Evolutionary conservation across 2,113 vertebrate genomes (phyloP).

Genomic region (Chascanopsetta lugubris): DNA sequence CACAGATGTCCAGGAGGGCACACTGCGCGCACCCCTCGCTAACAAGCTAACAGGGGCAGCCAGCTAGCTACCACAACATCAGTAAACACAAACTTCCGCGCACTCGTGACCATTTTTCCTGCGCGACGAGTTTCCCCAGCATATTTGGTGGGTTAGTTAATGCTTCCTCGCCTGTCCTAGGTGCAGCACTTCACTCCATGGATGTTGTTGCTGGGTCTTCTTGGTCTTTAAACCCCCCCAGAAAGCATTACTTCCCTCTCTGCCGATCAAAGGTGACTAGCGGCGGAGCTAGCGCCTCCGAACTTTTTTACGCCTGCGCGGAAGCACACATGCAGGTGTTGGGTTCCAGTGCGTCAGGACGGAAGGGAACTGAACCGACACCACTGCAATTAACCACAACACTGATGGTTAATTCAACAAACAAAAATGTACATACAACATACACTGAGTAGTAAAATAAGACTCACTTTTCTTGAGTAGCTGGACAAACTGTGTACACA

Average conservation of each 20-base stretch:
- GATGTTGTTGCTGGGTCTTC: not conserved
- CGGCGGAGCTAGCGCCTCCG: slow-evolving; percentile 44
- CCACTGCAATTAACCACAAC: not conserved
- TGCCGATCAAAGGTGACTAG: slow-evolving; percentile 59
- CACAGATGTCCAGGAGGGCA: not conserved
- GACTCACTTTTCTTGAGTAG: not conserved
- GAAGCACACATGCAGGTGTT: slow-evolving; percentile 39
- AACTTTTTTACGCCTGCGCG: slow-evolving; percentile 71
- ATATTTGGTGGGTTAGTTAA: not conserved
- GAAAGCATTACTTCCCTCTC: slow-evolving; percentile 28
- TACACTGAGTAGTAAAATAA: too few relatives aligned
- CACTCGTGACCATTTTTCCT: slow-evolving; percentile 11
- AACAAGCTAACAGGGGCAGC: slow-evolving; percentile 68
- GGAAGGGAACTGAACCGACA: not conserved
- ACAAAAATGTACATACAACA: not conserved
- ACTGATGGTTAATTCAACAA: not conserved
- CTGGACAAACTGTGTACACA: not conserved
- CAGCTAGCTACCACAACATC: slow-evolving; percentile 57
- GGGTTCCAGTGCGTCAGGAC: slow-evolving; percentile 37
- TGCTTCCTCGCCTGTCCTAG: not conserved
- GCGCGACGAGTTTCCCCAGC: not conserved
- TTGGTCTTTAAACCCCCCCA: slow-evolving; percentile 35
- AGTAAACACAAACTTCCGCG: slow-evolving; percentile 66
- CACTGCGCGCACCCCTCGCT: slow-evolving; percentile 42
- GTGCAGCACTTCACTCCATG: not conserved